Evolutionary conservation across 2,113 vertebrate species (phyloP), one percentile per base, ranked within the genome.

Genomic region (Nothoprocta perdicaria): DNA sequence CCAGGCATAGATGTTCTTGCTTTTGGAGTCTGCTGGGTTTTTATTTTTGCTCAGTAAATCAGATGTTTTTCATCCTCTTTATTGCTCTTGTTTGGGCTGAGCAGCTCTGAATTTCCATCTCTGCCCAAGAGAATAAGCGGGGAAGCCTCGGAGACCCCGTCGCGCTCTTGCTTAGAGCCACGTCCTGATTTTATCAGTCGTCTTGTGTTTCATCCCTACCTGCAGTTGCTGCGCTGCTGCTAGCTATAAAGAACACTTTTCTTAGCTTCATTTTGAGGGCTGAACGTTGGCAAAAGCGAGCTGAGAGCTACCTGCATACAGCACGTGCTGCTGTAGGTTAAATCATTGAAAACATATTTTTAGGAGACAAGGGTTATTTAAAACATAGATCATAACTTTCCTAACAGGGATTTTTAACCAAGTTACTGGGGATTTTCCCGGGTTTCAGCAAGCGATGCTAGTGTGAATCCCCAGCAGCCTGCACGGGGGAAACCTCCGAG

Each of bases 301-400:
- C 88, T 1, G 0, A 61, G 84, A 73, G 67, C 73, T 74, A 41
- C 74, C 72, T 74, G 31, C 8, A 1, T 38, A 2, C 82, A 60
- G 58, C 52, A 75, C 63, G 31, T 63, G 74, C 80, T 80, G 55
- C 84, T 92, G 18, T 82, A 83, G 92, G 66, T 77, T 83, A 89
- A 95, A 86, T 35, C 52, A 57, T 71, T 48, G 77, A 45, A 12
- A 50, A 52, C 55, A 78, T 94, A 52, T 80, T 90, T 96, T 90
- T 95, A 81, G 89, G 87, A 91, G 65, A 52, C 33, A 50, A 87
- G 72, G 68, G n/a, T 89, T 74, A 83, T 95, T 96, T 95, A 89
- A 90, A 93, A 90, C 67, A 41, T 45, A 71, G 88, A 4, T 65
- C 24, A 1, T 82, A 92, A 63, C 52, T 94, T 92, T 90, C 82